Conservation (phyloP, 2,797 vertebrate genomes). For the Tapera naevia region DNA sequence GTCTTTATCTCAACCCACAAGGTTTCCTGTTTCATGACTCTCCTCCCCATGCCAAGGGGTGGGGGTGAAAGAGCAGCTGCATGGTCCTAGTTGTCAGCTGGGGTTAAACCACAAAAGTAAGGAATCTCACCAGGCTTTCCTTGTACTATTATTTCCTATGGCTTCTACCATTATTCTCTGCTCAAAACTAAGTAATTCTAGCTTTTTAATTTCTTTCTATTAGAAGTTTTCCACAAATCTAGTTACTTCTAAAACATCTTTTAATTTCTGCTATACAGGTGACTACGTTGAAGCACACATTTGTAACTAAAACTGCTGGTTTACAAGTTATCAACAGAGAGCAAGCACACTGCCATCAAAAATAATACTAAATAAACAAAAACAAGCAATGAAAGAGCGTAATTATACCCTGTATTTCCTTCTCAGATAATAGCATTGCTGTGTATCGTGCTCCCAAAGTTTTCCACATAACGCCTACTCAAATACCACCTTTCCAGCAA, state of each 20-base stretch:
- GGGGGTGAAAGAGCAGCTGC: too few species aligned
- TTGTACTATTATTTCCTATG: neutral
- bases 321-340: neutral
- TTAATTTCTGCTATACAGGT: neutral
- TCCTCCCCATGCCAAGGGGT: too few species aligned
- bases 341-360: neutral
- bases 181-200: neutral
- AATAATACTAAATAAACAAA: neutral
- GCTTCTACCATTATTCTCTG: neutral
- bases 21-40: too few species aligned
- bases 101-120: neutral
- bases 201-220: neutral
- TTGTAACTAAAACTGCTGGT: neutral
- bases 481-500: neutral
- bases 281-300: neutral
- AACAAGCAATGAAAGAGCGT: neutral
- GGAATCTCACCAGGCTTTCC: neutral
- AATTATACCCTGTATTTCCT: neutral
- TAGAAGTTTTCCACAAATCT: neutral
- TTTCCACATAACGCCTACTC: neutral
- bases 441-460: neutral
- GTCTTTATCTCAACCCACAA: too few species aligned
- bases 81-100: too few species aligned
- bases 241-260: neutral
- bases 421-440: neutral